Evolutionary conservation across 2,888 invertebrate species (phyloP), one percentile per base, ranked within the genome.

Genomic region (Cerastis leucographa): DNA sequence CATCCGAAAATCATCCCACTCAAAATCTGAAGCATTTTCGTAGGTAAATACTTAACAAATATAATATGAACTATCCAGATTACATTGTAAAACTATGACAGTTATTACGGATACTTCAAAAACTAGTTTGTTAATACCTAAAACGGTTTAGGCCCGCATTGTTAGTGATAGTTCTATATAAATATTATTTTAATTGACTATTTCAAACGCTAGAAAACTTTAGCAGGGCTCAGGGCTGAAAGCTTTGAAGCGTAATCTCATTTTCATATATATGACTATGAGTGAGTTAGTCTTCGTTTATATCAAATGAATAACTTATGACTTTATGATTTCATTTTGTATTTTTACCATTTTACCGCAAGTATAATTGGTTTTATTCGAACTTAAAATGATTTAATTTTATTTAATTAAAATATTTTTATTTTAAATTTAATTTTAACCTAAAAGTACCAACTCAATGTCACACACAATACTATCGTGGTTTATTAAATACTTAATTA

Each of bases 201-300:
- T 89, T 85, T 86, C 83, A 85, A 92, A 95, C 95, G 95, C 95
- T 95, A 79, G 93, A 96, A 96, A 96, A 91, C 95, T 96, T 96
- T 94, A 95, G 96, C 96, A 91, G 96, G 96, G 96, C 96, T 96
- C 96, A 86, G 74, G 85, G 95, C 95, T 94, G 80, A 96, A 95
- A 95, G 95, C 91, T 96, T 96, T 94, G 89, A 92, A 95, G 96
- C 95, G 94, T 95, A 88, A 76, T 83, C 81, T 78, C 73, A 74
- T 86, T 84, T 80, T 81, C 82, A 88, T 90, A 90, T 90, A 90
- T 91, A 89, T 91, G 90, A 92, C 91, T 86, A 89, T 84, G 84
- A 87, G 86, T 81, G 17, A 80, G 80, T 86, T n/a, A 17, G 19
- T 62, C 29, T 25, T 44, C 9, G 40, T 72, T n/a, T 61, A 22